Evolutionary conservation across 2,797 vertebrate species (phyloP).

Genomic region (Hipposideros larvatus): DNA sequence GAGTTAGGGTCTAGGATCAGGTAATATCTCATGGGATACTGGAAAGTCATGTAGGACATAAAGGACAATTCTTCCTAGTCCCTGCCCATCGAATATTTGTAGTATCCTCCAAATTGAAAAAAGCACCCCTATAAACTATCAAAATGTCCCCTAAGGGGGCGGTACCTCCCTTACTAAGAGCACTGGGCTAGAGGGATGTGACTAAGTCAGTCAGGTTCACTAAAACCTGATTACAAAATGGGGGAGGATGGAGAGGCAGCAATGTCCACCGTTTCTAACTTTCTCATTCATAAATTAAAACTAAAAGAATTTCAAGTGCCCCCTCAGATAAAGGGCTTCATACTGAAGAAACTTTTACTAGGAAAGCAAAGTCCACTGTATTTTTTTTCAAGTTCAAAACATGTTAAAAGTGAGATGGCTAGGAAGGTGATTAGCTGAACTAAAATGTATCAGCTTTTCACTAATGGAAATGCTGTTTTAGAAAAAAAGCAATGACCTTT

Average conservation of each 20-base stretch:
- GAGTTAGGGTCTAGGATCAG: background rate
- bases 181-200: background rate
- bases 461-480: background rate
- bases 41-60: background rate
- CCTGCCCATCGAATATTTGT: background rate
- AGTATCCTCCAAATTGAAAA: background rate
- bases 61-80: background rate
- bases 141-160: background rate
- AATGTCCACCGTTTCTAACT: background rate
- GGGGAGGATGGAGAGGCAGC: background rate
- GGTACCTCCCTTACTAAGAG: background rate
- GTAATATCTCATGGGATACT: background rate
- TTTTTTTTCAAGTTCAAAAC: slow-evolving; percentile 32
- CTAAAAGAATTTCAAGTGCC: background rate
- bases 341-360: background rate
- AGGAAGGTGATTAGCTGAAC: background rate
- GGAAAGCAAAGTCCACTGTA: background rate
- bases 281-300: slow-evolving; percentile 36
- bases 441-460: slow-evolving; percentile 3
- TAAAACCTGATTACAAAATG: background rate
- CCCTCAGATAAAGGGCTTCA: background rate
- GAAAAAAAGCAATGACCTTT: slow-evolving; percentile 22
- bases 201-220: background rate
- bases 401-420: slow-evolving; percentile 12
- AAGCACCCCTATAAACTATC: background rate